Percentiles rank a stretch among this genome's conserved stretches.
Evolutionary conservation across 2,797 vertebrate genomes (phyloP).

Genomic region (Xenentodon cancila): DNA sequence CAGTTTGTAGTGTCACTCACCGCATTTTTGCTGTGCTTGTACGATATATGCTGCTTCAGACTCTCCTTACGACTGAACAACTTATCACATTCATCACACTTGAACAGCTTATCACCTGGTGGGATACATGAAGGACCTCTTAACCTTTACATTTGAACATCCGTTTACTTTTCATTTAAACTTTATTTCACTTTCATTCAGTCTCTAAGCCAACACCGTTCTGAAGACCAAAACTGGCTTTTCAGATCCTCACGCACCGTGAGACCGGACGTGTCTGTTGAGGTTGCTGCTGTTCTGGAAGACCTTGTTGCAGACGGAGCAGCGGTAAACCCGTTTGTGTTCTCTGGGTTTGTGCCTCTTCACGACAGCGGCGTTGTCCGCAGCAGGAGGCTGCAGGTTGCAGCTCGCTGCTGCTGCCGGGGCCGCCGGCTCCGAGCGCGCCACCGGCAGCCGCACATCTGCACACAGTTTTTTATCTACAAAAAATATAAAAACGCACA

Average conservation of each 20-base stretch:
- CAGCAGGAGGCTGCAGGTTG: constrained; percentile 22
- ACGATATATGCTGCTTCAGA: constrained; percentile 98
- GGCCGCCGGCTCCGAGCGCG: constrained; percentile 24
- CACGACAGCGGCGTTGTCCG: constrained; percentile 41
- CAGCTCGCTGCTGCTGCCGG: constrained; percentile 26
- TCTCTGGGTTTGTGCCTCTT: constrained; percentile 85
- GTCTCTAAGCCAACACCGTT: not conserved
- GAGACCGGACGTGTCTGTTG: constrained; percentile 96
- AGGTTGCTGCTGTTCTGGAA: constrained; percentile 99
- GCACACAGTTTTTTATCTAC: constrained; percentile 9
- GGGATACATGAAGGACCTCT: constrained; percentile 1
- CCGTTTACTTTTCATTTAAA: no score
- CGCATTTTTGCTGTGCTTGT: constrained; percentile 97
- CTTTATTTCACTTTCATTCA: no score
- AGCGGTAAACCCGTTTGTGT: constrained; percentile 93
- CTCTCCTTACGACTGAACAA: constrained; percentile 98
- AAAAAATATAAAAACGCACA: not conserved
- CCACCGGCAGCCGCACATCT: constrained; percentile 55
- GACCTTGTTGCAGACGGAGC: constrained; percentile 92
- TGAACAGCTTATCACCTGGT: constrained; percentile 96
- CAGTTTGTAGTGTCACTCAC: constrained; percentile 64
- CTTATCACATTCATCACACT: constrained; percentile 97
- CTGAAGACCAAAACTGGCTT: not conserved
- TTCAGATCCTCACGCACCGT: constrained; percentile 77
- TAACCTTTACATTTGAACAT: not conserved